A percentile compares a stretch with the other conserved stretches of the same genome.
Conservation (phyloP, 2,113 vertebrate genomes). For the Sander lucioperca region DNA sequence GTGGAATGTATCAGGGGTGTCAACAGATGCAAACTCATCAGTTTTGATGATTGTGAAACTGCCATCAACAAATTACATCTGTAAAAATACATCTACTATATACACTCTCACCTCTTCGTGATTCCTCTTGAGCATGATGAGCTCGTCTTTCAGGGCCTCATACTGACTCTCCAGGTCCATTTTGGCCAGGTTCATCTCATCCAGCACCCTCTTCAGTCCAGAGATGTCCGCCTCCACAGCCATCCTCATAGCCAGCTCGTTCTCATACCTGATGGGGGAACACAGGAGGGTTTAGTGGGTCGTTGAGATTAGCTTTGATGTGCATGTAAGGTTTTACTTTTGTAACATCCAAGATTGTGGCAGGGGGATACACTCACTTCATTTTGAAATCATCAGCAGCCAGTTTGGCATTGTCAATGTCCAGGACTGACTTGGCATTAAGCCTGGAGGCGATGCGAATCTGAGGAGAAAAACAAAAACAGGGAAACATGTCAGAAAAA, state of each 20-base stretch:
- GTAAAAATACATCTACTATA: too few relatives aligned
- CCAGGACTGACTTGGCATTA: constrained; percentile 83
- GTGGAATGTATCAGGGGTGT: background rate
- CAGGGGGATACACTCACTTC: constrained; percentile 84
- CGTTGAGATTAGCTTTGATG: background rate
- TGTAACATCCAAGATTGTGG: background rate
- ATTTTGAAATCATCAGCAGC: constrained; percentile 91
- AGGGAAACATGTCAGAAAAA: background rate
- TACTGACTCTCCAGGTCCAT: constrained; percentile 78
- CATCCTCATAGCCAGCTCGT: constrained; percentile 74
- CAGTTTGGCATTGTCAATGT: constrained; percentile 90
- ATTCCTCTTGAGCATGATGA: constrained; percentile 77
- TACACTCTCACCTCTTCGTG: constrained; percentile 79
- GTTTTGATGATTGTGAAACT: constrained; percentile 4
- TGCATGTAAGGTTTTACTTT: constrained; percentile 20
- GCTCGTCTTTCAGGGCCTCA: constrained; percentile 78
- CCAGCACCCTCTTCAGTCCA: constrained; percentile 69
- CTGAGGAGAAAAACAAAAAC: constrained; percentile 70
- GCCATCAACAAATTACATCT: too few relatives aligned
- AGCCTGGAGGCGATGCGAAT: constrained; percentile 70
- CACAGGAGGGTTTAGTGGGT: constrained; percentile 2
- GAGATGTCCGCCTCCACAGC: constrained; percentile 73
- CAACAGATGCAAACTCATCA: constrained; percentile 2
- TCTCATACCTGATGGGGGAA: constrained; percentile 71
- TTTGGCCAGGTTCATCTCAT: constrained; percentile 74